Conservation (phyloP, 92 coral and sea anemone genomes). For the Galaxea fascicularis region DNA sequence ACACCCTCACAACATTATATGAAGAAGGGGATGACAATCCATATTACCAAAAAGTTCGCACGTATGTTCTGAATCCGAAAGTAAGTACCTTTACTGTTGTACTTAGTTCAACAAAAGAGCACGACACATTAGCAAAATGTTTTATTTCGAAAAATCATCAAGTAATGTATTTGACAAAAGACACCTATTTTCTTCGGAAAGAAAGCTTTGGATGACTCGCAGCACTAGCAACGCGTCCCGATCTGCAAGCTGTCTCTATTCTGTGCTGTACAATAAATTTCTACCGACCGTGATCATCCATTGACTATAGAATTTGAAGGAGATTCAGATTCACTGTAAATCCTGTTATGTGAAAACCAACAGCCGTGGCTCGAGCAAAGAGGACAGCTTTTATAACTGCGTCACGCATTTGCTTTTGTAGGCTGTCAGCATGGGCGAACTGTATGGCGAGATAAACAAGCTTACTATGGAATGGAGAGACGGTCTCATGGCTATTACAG, state of each 20-base stretch:
- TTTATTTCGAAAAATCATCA: too few species aligned
- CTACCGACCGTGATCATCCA: not conserved
- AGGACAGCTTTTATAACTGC: not conserved
- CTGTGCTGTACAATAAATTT: not conserved
- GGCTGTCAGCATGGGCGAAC: constrained; percentile 98
- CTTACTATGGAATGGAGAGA: constrained; percentile 98
- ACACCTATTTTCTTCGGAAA: too few species aligned
- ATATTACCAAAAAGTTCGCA: constrained; percentile 87
- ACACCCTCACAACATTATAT: constrained; percentile 85
- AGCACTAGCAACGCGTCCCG: too few species aligned
- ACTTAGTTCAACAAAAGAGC: not conserved
- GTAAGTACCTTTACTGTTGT: constrained; percentile 26
- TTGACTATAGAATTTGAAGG: too few species aligned
- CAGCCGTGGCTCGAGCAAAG: not conserved
- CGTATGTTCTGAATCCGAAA: constrained; percentile 93
- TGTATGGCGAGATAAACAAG: constrained; percentile 97
- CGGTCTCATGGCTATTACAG: constrained; percentile 97
- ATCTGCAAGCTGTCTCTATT: too few species aligned
- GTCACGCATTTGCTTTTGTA: constrained; percentile 7
- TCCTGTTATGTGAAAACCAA: too few species aligned
- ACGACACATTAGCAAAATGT: not conserved
- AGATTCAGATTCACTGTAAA: too few species aligned
- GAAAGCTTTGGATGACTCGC: too few species aligned
- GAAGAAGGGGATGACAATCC: constrained; percentile 86
- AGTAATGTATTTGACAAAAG: too few species aligned